Evolutionary conservation across 2,888 invertebrate species (phyloP).

Genomic region (Hyalella azteca): DNA sequence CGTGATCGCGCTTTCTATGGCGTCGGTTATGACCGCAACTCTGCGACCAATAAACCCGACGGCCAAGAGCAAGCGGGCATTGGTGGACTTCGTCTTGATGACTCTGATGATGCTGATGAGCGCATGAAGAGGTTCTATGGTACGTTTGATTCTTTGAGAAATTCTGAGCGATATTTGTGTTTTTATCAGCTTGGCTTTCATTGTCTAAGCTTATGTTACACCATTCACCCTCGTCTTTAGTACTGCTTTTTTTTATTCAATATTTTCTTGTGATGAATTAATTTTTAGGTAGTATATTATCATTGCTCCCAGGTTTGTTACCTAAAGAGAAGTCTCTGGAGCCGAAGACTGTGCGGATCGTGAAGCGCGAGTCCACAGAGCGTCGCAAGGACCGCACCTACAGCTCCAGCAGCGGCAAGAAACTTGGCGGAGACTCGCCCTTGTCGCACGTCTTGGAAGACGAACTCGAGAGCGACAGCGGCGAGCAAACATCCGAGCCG

Average conservation of each 20-base stretch:
- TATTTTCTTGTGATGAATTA: not conserved
- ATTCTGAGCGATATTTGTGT: too few species aligned
- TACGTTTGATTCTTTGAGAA: constrained; percentile 1
- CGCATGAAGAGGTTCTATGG: constrained; percentile 67
- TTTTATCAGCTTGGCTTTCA: too few species aligned
- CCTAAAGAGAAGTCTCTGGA: constrained; percentile 81
- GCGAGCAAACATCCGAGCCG: constrained; percentile 48
- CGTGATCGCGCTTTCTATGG: constrained; percentile 23
- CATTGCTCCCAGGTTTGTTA: constrained; percentile 69
- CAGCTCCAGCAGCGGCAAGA: constrained; percentile 45
- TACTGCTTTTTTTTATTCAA: too few species aligned
- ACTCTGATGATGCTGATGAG: constrained; percentile 66
- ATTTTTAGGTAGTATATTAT: too few species aligned
- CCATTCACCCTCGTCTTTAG: too few species aligned
- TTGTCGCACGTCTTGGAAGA: constrained; percentile 65
- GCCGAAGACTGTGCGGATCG: constrained; percentile 90
- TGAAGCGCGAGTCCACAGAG: constrained; percentile 88
- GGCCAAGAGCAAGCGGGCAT: constrained; percentile 53
- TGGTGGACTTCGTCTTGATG: constrained; percentile 61
- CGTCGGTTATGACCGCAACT: constrained; percentile 46
- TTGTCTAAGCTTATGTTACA: too few species aligned
- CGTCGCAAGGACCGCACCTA: constrained; percentile 67
- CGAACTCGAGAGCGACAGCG: constrained; percentile 59
- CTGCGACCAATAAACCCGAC: constrained; percentile 52
- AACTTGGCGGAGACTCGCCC: constrained; percentile 59